A percentile compares a stretch with the other conserved stretches of the same genome.
phyloP scores from a whole-genome alignment of 1,140 invertebrate genomes.

The Danaus plexippus region DNA sequence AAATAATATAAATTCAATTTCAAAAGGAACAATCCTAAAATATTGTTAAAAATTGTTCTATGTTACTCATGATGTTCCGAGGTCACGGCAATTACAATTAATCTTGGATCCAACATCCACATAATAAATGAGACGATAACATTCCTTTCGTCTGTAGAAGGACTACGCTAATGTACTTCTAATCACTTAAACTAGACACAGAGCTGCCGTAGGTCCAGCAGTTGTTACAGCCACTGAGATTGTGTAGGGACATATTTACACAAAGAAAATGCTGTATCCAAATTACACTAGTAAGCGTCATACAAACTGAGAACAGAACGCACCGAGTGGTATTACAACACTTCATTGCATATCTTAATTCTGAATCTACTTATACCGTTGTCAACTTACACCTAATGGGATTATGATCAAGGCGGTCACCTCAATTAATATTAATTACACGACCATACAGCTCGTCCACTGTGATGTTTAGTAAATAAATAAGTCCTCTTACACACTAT shows the following conservation, averaged over 20 bases:
- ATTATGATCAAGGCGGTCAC: slow-evolving; percentile 19
- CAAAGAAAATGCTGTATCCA: slow-evolving; percentile 29
- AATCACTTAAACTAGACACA: slow-evolving; percentile 29
- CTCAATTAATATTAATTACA: slow-evolving; percentile 31
- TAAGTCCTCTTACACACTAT: slow-evolving; percentile 66
- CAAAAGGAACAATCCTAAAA: no score
- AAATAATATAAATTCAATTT: no score
- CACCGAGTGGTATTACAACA: slow-evolving; percentile 19
- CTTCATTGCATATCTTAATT: slow-evolving; percentile 8
- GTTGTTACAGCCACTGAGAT: slow-evolving; percentile 12
- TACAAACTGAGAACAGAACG: slow-evolving; percentile 39
- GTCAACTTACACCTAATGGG: slow-evolving; percentile 12
- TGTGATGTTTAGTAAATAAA: slow-evolving; percentile 68
- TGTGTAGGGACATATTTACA: slow-evolving; percentile 39
- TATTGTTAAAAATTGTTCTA: no score
- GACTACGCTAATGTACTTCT: slow-evolving; percentile 48
- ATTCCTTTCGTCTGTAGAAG: no score
- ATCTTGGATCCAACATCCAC: no score
- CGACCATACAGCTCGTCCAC: slow-evolving; percentile 38
- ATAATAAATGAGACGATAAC: no score
- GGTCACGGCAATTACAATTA: no score
- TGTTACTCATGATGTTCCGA: no score
- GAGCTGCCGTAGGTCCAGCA: slow-evolving; percentile 31
- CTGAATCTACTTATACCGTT: slow-evolving; percentile 14
- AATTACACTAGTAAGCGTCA: slow-evolving; percentile 57